phyloP scores from a whole-genome alignment of 2,888 invertebrate species.

The Patella caerulea region DNA sequence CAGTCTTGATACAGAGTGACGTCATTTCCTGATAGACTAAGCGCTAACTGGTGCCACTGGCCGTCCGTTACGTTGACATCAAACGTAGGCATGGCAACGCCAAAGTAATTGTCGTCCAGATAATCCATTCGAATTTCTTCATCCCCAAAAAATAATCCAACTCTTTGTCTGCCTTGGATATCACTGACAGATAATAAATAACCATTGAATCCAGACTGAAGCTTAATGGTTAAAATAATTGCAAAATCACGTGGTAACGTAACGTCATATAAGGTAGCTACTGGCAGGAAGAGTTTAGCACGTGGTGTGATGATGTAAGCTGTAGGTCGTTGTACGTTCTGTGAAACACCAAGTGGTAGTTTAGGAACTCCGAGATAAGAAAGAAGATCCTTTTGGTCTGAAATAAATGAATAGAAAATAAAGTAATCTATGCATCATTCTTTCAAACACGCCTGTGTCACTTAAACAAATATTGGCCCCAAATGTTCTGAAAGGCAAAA shows the following conservation, averaged over 20 bases:
- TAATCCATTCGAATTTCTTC: constrained; percentile 26
- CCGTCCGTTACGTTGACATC: constrained; percentile 46
- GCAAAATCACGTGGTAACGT: constrained; percentile 59
- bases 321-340: constrained; percentile 37
- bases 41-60: constrained; percentile 57
- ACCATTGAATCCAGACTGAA: constrained; percentile 25
- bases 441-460: neutral
- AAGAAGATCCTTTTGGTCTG: constrained; percentile 53
- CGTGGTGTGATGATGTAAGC: constrained; percentile 51
- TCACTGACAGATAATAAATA: constrained; percentile 37
- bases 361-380: constrained; percentile 51
- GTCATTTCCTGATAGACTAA: constrained; percentile 45
- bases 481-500: too few relatives aligned
- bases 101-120: constrained; percentile 21
- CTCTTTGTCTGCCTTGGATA: constrained; percentile 46
- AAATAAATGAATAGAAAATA: constrained; percentile 1
- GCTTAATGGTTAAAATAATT: constrained; percentile 50
- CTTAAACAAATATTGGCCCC: neutral
- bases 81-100: constrained; percentile 30
- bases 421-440: neutral
- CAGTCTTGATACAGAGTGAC: constrained; percentile 58
- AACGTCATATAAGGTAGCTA: constrained; percentile 49
- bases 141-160: constrained; percentile 46
- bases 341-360: constrained; percentile 55
- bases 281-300: constrained; percentile 55